Base-by-base conservation (phyloP, 2,888 invertebrate genomes). In the Acholoe squamosa region DNA sequence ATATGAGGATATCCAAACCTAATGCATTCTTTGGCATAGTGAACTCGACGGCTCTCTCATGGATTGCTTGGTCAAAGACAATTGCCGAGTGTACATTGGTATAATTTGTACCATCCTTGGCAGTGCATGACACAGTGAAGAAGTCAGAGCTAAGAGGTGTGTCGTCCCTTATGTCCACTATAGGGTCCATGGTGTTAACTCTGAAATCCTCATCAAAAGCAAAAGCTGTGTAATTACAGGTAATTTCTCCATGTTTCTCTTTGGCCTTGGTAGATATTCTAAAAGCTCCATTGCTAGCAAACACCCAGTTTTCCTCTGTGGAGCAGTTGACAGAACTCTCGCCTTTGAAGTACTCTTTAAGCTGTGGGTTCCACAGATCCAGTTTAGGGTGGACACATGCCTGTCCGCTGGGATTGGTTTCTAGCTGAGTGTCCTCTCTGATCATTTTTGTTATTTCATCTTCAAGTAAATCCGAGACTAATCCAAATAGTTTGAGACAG, bases 1-100 rank as follows among this genome's bases (percentile, higher is more conserved):
- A 97, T 96, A 98, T 98, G 0, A 98, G 95, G 0, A 98, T 97
- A 95, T 98, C 98, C 77, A 97, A 94, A 86, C 96, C 96, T 19
- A 97, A 94, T 90, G 96, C 96, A 89, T 96, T 96, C 19, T 71
- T 28, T 43, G 88, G 43, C n/a, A 34, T 19, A 34, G 28, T n/a
- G 22, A 0, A n/a, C 43, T 43, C n/a, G 25, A 51, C n/a, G 43
- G 5, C 25, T 28, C 89, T 61, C 14, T 19, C 43, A 10, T 77
- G 54, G 28, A 77, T n/a, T 0, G 0, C 19, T 25, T 71, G 0
- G 10, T 93, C 93, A 86, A 91, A 92, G 1, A 94, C 92, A 43
- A 95, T 96, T 16, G 97, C 97, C 10, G 97, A 97, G 90, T 98
- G 96, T 92, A 97, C 96, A 86, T 97, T 97, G 91, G 96, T 96